Evolutionary conservation across 2,888 invertebrate species (phyloP).

Genomic region (Himalopsyche tibetana): DNA sequence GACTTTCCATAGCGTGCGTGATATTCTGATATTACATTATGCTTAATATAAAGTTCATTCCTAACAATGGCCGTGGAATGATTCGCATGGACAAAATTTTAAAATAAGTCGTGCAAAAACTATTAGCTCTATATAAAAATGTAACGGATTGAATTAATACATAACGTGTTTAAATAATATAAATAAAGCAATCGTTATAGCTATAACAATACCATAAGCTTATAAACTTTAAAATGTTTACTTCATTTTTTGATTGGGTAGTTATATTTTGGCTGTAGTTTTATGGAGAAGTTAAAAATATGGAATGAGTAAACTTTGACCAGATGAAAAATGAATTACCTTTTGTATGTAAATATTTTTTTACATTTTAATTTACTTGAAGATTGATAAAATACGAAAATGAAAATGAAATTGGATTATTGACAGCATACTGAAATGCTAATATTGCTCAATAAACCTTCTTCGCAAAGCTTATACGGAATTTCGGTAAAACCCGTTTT

Average conservation of each 20-base stretch:
- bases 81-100: conserved; percentile 38
- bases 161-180: neutral
- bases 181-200: neutral
- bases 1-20: conserved; percentile 11
- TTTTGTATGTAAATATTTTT: too few species aligned
- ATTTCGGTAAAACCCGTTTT: too few species aligned
- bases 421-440: too few species aligned
- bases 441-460: too few species aligned
- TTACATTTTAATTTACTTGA: too few species aligned
- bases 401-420: too few species aligned
- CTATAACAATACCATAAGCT: neutral
- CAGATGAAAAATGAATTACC: too few species aligned
- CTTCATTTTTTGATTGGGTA: neutral
- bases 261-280: too few species aligned
- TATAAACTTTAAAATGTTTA: neutral
- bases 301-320: too few species aligned
- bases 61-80: conserved; percentile 12
- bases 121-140: conserved; percentile 4
- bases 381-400: too few species aligned
- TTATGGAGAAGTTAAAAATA: too few species aligned
- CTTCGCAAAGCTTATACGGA: too few species aligned
- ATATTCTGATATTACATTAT: conserved; percentile 27
- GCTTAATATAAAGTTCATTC: conserved; percentile 13
- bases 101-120: conserved; percentile 40
- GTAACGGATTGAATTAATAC: conserved; percentile 4